Evolutionary conservation across 2,888 invertebrate genomes (phyloP), one percentile per base, ranked within the genome.

Genomic region (Pristionchus japonicus): DNA sequence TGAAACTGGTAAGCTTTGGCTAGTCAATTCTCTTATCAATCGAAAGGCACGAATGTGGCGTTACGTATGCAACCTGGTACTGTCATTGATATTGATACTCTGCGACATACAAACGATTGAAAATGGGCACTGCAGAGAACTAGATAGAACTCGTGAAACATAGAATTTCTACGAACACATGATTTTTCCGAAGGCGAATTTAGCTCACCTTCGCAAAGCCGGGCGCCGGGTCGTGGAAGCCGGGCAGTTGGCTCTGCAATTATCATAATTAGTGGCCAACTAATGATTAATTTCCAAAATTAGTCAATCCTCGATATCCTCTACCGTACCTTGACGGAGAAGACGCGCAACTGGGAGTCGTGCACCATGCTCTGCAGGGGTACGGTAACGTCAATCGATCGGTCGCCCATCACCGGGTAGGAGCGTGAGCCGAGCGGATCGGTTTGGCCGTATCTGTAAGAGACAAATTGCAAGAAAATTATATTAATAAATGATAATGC

Each of bases 281-380:
- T 9, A 43, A 43, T 43, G 43, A 43, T 43, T 61, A 61, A n/a
- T n/a, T n/a, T n/a, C n/a, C 3, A 27, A 27, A 61, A n/a, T 61
- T 9, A 64, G 40, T n/a, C 77, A 43, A 77, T 40, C n/a, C 2
- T 43, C 23, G 4, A 9, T 52, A 15, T 17, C 82, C 47, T 17
- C 27, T 43, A 47, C n/a, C 47, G 34, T 37, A 93, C 93, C 90
- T 93, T 94, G 34, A 91, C 90, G 3, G 92, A 89, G 90, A 91
- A 92, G 34, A 93, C 90, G 34, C 91, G 90, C 87, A 99, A 96
- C 94, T 96, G 96, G n/a, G 98, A 97, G 95, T 98, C 97, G 94
- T 97, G 97, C 87, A 98, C 97, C 92, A 98, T 96, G 94, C 98
- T 98, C 95, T 99, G 99, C 43, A 99, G 94, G 0, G 98, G 98